Evolutionary conservation across 2,888 invertebrate genomes (phyloP).

Genomic region (Silvanus unidentatus): DNA sequence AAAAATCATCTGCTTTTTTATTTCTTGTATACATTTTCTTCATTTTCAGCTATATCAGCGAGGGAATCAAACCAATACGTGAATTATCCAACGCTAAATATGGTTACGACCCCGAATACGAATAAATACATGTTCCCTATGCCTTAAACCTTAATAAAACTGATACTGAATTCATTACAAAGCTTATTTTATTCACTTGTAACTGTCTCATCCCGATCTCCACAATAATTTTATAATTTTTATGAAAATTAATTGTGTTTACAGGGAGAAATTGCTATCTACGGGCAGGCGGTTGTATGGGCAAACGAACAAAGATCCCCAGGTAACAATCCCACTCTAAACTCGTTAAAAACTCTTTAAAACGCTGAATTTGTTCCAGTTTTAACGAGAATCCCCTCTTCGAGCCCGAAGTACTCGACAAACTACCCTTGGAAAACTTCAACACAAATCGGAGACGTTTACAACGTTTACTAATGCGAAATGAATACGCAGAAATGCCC

Average conservation of each 20-base stretch:
- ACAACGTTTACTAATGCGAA: neutral
- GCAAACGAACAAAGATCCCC: constrained; percentile 18
- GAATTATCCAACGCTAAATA: too few species aligned
- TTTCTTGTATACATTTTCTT: too few species aligned
- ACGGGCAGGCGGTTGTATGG: constrained; percentile 26
- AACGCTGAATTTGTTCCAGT: neutral
- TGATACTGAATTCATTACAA: too few species aligned
- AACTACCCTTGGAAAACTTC: neutral
- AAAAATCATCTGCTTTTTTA: too few species aligned
- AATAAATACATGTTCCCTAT: too few species aligned
- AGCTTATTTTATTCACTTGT: neutral
- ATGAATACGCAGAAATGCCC: too few species aligned
- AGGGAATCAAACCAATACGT: too few species aligned
- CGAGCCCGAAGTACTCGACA: neutral
- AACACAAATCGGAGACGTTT: neutral
- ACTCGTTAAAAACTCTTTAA: neutral
- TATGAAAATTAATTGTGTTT: neutral
- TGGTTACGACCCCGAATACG: too few species aligned
- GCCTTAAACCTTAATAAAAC: too few species aligned
- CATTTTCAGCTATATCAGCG: too few species aligned
- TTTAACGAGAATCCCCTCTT: neutral
- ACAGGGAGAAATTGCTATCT: constrained; percentile 27
- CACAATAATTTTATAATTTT: too few species aligned
- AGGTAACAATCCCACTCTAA: neutral
- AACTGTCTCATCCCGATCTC: too few species aligned